Evolutionary conservation across 2,113 vertebrate genomes (phyloP), one percentile per base, ranked within the genome.

Genomic region (Sporophila hypoxantha): DNA sequence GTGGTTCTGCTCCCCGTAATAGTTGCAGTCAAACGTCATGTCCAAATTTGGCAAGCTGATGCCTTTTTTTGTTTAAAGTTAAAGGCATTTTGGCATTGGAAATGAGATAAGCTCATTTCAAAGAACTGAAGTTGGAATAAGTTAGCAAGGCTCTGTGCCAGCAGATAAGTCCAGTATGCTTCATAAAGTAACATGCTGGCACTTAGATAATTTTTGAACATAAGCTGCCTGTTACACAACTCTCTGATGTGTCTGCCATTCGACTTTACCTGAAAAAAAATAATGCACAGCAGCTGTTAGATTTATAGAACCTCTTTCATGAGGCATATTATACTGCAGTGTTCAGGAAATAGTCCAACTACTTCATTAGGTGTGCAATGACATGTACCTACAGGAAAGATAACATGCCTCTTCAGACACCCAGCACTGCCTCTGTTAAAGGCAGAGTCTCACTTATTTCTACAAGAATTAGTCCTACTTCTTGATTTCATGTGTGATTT

Each of bases 21-120:
- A 70, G 37, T 80, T 94, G 46, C 85, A 85, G 73, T 94, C 83
- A 88, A 88, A 94, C 21, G 14, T 90, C 89, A 83, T 88, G 85
- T 94, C 91, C 67, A 81, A 69, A 75, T 93, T 78, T 94, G 93
- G 92, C 88, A 87, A 91, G 94, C 84, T 84, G 84, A 94, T 94
- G 77, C 91, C 92, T 95, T 94, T 53, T 96, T 96, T 97, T 95
- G 90, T 95, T 97, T 94, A 77, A 88, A 93, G 82, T 91, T 95
- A 92, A 95, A 93, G 87, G 81, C 52, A 6, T 88, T 95, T 94
- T 96, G 96, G 94, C 94, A 93, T 77, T 94, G 89, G 86, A 78
- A 92, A 80, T 17, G 15, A 83, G 76, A 60, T 74, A 92, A 80
- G 30, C 42, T 95, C 66, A 42, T 96, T 97, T 95, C 94, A 92